Evolutionary conservation across 2,113 vertebrate genomes (phyloP).

Genomic region (Phoenicopterus ruber): DNA sequence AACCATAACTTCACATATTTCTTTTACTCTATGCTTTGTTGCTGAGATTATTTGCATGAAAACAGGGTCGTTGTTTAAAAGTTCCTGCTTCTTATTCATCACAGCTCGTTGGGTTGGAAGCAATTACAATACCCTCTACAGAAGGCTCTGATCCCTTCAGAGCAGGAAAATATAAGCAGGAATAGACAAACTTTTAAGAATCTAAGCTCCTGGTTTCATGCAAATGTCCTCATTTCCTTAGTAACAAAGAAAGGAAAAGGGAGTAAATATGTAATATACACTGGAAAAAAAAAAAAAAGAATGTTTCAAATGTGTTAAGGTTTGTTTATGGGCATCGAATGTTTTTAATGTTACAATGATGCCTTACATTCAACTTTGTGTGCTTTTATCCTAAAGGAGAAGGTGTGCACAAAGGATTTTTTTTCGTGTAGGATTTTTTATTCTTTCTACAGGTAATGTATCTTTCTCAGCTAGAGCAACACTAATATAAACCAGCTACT

Average conservation of each 20-base stretch:
- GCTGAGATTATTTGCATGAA: slow-evolving; percentile 45
- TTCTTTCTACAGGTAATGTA: background rate
- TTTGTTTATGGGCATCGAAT: background rate
- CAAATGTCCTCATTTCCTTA: slow-evolving; percentile 4
- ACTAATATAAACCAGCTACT: background rate
- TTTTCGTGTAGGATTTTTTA: background rate
- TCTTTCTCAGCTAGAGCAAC: background rate
- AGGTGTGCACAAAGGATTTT: background rate
- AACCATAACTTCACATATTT: slow-evolving; percentile 46
- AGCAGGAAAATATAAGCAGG: background rate
- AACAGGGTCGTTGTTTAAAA: slow-evolving; percentile 40
- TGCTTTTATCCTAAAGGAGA: background rate
- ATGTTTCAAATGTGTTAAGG: background rate
- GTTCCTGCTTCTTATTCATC: slow-evolving; percentile 56
- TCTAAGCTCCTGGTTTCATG: slow-evolving; percentile 26
- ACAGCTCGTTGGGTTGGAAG: slow-evolving; percentile 39
- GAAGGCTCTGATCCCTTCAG: background rate
- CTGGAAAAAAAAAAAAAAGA: background rate
- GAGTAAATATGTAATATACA: background rate
- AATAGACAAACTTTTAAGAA: slow-evolving; percentile 28
- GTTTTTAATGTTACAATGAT: background rate
- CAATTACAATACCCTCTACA: background rate
- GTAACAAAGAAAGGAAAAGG: background rate
- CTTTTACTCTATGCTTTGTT: slow-evolving; percentile 31
- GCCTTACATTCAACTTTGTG: background rate